These are phyloP conservation scores for Muscidifurax raptorellus DNA, from an alignment of 1,140 invertebrate genomes.

Conservation along the genomic window DNA sequence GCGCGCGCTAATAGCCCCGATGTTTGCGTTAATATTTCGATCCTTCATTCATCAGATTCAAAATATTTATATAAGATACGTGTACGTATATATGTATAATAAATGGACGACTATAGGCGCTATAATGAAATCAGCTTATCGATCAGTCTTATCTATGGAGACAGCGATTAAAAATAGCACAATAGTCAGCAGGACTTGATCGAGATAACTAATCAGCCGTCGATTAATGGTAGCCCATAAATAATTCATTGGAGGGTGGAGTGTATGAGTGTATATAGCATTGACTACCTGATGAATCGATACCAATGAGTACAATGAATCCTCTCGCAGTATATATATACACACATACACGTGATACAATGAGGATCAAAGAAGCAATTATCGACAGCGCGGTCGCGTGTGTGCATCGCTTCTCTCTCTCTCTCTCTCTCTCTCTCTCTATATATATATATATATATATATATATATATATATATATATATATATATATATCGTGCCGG, in stretches of 20 bases:
- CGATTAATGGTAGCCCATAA: background rate
- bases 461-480: constrained; percentile 45
- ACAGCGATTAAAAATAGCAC: background rate
- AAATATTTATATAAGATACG: no score
- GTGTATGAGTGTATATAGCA: constrained; percentile 1
- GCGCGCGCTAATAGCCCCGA: background rate
- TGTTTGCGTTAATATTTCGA: background rate
- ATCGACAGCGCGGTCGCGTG: constrained; percentile 17
- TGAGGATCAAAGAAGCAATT: constrained; percentile 36
- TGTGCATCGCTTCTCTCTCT: constrained; percentile 2
- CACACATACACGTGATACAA: constrained; percentile 4
- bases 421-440: constrained; percentile 2
- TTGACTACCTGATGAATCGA: constrained; percentile 5
- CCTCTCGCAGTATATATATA: background rate
- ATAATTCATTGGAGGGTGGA: background rate
- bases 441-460: no score
- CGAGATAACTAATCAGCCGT: background rate
- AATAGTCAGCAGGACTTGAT: background rate
- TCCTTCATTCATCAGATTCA: background rate
- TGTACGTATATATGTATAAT: no score
- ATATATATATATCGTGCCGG: constrained; percentile 64
- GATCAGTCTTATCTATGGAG: background rate
- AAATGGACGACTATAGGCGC: no score
- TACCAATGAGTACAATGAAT: background rate
- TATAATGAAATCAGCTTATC: background rate